Conservation (phyloP, 2,797 vertebrate species). For the Chloroceryle amazona region DNA sequence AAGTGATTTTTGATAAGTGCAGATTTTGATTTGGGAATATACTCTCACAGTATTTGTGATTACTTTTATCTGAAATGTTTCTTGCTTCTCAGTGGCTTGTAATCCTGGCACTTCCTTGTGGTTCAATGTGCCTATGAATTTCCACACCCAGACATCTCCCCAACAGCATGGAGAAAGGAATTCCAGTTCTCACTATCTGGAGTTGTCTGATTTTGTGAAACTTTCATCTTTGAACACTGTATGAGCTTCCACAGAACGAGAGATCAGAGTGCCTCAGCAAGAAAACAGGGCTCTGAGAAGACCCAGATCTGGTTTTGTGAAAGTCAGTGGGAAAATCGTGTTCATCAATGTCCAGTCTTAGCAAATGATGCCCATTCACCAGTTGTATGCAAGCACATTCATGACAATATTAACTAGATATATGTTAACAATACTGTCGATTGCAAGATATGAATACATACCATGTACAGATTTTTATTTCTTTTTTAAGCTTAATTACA, state of each 20-base stretch:
- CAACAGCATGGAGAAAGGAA: neutral
- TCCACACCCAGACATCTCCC: neutral
- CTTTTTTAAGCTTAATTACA: neutral
- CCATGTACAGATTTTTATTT: neutral
- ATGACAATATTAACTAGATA: neutral
- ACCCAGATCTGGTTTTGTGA: neutral
- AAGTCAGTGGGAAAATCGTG: neutral
- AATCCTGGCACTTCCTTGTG: neutral
- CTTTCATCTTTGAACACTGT: neutral
- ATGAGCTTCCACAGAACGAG: neutral
- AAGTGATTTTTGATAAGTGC: conserved; percentile 8
- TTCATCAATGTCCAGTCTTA: neutral
- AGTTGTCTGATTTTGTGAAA: neutral
- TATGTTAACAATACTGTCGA: neutral
- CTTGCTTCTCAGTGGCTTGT: neutral
- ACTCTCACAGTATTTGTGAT: neutral
- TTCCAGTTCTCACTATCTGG: neutral
- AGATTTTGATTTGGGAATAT: conserved; percentile 23
- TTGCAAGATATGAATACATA: neutral
- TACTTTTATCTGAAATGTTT: neutral
- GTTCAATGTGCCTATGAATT: conserved; percentile 6
- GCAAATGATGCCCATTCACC: neutral
- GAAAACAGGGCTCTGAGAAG: neutral
- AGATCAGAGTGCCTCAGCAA: neutral
- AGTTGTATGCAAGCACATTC: neutral